Conservation (phyloP, 2,888 invertebrate species). For the Carpatolechia fugitivella region DNA sequence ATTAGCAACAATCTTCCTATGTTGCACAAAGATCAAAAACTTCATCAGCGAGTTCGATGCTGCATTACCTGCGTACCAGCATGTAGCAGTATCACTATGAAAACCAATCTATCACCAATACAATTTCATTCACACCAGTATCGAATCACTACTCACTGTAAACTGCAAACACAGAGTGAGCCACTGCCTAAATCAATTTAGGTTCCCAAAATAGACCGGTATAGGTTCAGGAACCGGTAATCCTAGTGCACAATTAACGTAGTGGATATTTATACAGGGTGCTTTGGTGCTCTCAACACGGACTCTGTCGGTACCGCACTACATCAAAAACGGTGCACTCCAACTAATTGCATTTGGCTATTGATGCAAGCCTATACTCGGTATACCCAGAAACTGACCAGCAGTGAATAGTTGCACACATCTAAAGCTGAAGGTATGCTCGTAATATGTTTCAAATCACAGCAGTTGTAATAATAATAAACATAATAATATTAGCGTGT, state of each 20-base stretch:
- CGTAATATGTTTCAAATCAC: too few relatives aligned
- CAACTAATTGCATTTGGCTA: slow-evolving; percentile 75
- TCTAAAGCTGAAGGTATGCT: background rate
- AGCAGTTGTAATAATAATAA: too few relatives aligned
- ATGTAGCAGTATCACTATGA: background rate
- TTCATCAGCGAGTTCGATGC: too few relatives aligned
- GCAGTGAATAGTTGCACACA: background rate
- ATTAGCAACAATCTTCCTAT: too few relatives aligned
- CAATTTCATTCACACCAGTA: background rate
- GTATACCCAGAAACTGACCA: slow-evolving; percentile 35
- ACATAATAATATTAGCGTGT: too few relatives aligned
- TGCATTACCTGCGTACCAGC: too few relatives aligned
- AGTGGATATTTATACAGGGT: slow-evolving; percentile 51
- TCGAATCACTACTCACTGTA: background rate
- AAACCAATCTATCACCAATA: background rate
- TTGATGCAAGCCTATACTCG: slow-evolving; percentile 58
- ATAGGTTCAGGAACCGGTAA: slow-evolving; percentile 17
- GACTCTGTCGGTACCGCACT: slow-evolving; percentile 54
- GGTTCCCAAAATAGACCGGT: background rate
- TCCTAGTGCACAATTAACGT: slow-evolving; percentile 41
- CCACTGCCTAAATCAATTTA: slow-evolving; percentile 2
- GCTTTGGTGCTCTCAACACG: slow-evolving; percentile 42
- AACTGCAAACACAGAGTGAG: background rate
- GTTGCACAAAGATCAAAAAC: too few relatives aligned
- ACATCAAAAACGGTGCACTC: slow-evolving; percentile 78